Evolutionary conservation across 2,113 vertebrate genomes (phyloP).

Genomic region (Tapirus terrestris): DNA sequence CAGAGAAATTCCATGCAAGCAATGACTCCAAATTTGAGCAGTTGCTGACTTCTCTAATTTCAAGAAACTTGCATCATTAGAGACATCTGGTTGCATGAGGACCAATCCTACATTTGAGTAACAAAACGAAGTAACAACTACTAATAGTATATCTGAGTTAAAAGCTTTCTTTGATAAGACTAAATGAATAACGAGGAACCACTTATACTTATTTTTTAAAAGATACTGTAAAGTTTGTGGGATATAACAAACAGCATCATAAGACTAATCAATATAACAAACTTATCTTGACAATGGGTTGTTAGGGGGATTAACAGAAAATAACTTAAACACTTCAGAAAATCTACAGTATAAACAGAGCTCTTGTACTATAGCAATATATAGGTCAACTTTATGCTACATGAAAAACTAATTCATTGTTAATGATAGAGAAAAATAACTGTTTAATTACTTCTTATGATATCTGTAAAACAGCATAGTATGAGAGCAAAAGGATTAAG

Average conservation of each 20-base stretch:
- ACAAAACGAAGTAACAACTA: background rate
- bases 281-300: background rate
- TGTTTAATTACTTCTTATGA: background rate
- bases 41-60: background rate
- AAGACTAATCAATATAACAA: constrained; percentile 23
- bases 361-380: background rate
- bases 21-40: background rate
- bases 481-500: background rate
- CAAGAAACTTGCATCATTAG: background rate
- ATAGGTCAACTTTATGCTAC: background rate
- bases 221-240: background rate
- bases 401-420: constrained; percentile 15
- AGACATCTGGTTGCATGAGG: background rate
- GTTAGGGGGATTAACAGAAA: background rate
- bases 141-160: background rate
- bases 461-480: background rate
- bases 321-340: background rate
- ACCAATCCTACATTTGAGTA: background rate
- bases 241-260: background rate
- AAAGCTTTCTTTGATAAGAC: background rate
- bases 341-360: background rate
- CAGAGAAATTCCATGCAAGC: background rate
- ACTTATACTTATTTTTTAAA: constrained; percentile 4
- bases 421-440: background rate
- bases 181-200: background rate